Base-by-base conservation (phyloP, 2,113 vertebrate genomes). In the Perognathus longimembris region DNA sequence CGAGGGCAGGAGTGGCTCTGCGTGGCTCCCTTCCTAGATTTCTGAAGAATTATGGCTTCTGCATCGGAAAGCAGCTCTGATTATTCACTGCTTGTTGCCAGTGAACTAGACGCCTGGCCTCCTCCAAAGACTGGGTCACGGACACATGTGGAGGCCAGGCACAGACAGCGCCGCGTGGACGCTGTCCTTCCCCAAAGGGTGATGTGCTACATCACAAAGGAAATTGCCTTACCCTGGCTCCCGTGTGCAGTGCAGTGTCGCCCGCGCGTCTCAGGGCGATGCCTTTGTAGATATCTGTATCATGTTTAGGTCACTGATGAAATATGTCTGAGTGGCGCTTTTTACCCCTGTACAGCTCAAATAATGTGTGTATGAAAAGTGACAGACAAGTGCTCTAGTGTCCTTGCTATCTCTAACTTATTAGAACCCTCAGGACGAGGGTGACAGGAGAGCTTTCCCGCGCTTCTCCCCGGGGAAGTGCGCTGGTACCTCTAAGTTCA, bases 341-440 rank as follows among this genome's bases (percentile, higher is more conserved):
- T 96, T 57, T 95, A 87, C 81, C 63, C 2, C 79, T 97, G 97
- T 97, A 97, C 88, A 97, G 97, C 89, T 95, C 94, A 96, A 97
- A 97, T 86, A 95, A 90, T 97, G 88, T 96, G 95, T 91, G 97
- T 97, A 92, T 85, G 63, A 10, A 26, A 92, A 94, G 8, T 76
- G 80, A 71, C 38, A 50, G 40, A 74, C 80, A 71, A 40, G 71
- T 71, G 45, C 78, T 90, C 81, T 91, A 34, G 67, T 74, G 87
- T 87, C 70, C 50, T 89, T 74, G 74, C 70, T 74, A 54, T 85
- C 75, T 54, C 3, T 95, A 90, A 95, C 79, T 96, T 94, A 91
- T 67, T 91, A 88, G 79, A 95, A 92, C 76, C 90, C 84, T 95
- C 91, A 74, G 78, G 36, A 69, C 54, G 79, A 77, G 94, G 84